Conservation (phyloP, 2,113 vertebrate genomes). For the Dolichallabes microphthalmus region DNA sequence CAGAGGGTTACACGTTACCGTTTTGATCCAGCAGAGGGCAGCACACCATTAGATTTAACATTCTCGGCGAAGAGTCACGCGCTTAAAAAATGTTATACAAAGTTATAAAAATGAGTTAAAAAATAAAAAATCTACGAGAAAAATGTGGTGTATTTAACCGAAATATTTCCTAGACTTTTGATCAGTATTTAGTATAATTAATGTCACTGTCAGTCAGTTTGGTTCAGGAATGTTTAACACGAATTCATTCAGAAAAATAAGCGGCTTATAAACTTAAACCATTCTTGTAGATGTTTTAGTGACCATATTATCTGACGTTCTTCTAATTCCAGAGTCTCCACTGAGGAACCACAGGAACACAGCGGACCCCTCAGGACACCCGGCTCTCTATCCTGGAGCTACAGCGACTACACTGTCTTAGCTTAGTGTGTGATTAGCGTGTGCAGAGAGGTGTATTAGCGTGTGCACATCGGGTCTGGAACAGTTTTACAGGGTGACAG, state of each 20-base stretch:
- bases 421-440: background rate
- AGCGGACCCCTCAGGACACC: background rate
- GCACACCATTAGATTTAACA: background rate
- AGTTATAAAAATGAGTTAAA: background rate
- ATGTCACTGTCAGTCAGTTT: background rate
- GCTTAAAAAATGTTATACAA: background rate
- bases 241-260: background rate
- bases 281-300: background rate
- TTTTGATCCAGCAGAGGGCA: background rate
- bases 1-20: background rate
- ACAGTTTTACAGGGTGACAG: background rate
- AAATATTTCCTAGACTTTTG: background rate
- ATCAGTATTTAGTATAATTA: no score
- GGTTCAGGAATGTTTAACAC: background rate
- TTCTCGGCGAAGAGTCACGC: background rate
- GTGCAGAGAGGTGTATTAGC: background rate
- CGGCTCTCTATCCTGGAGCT: background rate
- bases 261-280: background rate
- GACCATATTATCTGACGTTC: background rate
- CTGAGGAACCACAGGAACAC: no score
- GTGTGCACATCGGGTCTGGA: background rate
- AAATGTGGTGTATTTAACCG: background rate
- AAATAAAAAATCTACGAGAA: background rate
- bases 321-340: slow-evolving; percentile 7
- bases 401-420: background rate